Conservation (phyloP, 2,888 invertebrate genomes). For the Drosophila colorata region DNA sequence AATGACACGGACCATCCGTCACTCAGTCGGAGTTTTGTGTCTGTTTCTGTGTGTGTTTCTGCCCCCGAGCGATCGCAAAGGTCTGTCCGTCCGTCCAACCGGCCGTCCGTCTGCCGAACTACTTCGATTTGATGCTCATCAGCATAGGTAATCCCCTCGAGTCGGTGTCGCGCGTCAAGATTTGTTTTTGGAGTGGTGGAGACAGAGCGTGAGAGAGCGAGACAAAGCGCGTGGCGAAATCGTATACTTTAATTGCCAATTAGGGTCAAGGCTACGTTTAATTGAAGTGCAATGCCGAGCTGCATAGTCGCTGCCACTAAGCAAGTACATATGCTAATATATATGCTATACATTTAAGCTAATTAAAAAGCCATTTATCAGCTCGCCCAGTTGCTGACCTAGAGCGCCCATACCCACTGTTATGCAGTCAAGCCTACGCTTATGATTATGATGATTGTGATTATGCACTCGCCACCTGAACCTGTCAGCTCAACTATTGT, state of each 20-base stretch:
- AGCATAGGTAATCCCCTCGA: constrained; percentile 61
- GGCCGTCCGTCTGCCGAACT: constrained; percentile 51
- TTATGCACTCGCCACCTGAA: constrained; percentile 64
- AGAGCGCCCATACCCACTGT: constrained; percentile 20
- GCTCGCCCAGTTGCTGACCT: constrained; percentile 13
- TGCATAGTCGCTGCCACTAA: constrained; percentile 41
- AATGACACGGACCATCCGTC: constrained; percentile 85
- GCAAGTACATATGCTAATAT: constrained; percentile 31
- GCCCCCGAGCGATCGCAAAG: constrained; percentile 69
- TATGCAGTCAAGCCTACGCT: neutral
- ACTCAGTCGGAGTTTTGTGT: constrained; percentile 80
- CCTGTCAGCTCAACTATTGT: constrained; percentile 41
- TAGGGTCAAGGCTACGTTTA: constrained; percentile 71
- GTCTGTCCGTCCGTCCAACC: constrained; percentile 17
- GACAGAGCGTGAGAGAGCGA: constrained; percentile 35
- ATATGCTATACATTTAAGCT: neutral
- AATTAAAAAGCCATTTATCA: constrained; percentile 83
- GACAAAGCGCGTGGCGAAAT: constrained; percentile 45
- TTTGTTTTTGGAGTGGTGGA: constrained; percentile 58
- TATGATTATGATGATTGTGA: constrained; percentile 5
- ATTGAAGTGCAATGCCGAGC: constrained; percentile 51
- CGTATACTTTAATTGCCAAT: constrained; percentile 64
- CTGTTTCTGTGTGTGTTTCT: constrained; percentile 20
- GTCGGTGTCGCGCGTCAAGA: constrained; percentile 44
- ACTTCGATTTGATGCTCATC: constrained; percentile 75